These are phyloP conservation scores for Eulemur coronatus DNA, from an alignment of 2,797 vertebrate species.

Conservation along the genomic window DNA sequence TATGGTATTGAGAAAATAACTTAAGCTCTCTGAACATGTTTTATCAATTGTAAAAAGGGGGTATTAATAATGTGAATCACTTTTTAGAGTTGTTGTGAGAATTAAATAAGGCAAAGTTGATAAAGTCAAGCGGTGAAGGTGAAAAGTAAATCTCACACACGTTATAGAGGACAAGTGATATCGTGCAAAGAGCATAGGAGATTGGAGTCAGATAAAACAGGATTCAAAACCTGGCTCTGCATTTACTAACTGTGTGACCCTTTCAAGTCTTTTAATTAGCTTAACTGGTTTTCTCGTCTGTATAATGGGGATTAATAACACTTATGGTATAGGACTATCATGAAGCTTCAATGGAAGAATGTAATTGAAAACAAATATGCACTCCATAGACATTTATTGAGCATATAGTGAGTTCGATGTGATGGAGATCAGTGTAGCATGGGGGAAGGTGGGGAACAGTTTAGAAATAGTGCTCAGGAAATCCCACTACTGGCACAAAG, in stretches of 20 bases:
- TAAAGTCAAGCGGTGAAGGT: constrained; percentile 25
- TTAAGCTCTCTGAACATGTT: not conserved
- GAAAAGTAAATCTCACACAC: not conserved
- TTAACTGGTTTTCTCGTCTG: not conserved
- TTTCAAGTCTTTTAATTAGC: not conserved
- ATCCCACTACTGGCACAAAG: not conserved
- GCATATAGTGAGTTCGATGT: not conserved
- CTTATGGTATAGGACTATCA: not conserved
- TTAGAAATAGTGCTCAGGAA: constrained; percentile 33
- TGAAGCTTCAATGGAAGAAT: not conserved
- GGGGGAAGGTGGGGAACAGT: not conserved
- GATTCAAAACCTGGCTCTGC: not conserved
- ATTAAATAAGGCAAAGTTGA: constrained; percentile 18
- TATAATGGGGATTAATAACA: not conserved
- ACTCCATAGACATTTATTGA: not conserved
- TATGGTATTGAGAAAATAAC: constrained; percentile 8
- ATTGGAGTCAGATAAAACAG: not conserved
- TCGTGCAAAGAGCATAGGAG: not conserved
- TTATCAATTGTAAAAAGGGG: not conserved
- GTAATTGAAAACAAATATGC: not conserved
- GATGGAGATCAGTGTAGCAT: not conserved
- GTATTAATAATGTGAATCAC: not conserved
- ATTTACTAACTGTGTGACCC: not conserved
- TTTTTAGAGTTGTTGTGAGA: not conserved
- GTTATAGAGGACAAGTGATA: not conserved